These are phyloP conservation scores for Hydra vulgaris DNA, from an alignment of 30 jellyfish, hydroid and myxozoan genomes.

Conservation along the genomic window DNA sequence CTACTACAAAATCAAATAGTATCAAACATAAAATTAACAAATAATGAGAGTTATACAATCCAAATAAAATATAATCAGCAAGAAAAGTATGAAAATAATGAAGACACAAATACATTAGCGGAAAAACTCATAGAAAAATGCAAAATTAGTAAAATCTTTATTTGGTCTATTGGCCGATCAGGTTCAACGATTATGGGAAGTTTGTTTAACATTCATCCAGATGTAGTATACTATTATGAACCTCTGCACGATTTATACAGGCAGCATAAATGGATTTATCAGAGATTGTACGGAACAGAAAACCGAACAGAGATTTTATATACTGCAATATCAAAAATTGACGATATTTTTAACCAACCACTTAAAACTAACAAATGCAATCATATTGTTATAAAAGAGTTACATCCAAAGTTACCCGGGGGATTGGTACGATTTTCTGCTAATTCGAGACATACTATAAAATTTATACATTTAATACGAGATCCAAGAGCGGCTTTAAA, in stretches of 20 bases:
- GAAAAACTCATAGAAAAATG: too few species aligned
- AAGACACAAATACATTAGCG: too few species aligned
- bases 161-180: conserved; percentile 4
- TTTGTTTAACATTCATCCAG: conserved; percentile 13
- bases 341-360: background rate
- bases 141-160: background rate
- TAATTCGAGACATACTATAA: background rate
- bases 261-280: background rate
- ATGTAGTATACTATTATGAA: conserved; percentile 12
- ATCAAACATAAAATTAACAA: too few species aligned
- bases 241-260: conserved; percentile 2
- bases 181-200: conserved; percentile 15
- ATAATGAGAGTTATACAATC: too few species aligned
- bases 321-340: background rate
- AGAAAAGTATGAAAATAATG: background rate
- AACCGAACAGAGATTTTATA: background rate
- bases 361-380: background rate
- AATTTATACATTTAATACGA: conserved; percentile 12
- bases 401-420: conserved; percentile 11
- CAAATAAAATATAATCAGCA: too few species aligned
- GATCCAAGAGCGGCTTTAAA: conserved; percentile 21
- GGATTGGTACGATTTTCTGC: background rate
- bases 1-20: too few species aligned
- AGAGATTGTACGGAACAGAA: background rate
- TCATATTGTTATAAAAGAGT: background rate